phyloP scores from a whole-genome alignment of 2,888 invertebrate genomes.

The Amiota communis region DNA sequence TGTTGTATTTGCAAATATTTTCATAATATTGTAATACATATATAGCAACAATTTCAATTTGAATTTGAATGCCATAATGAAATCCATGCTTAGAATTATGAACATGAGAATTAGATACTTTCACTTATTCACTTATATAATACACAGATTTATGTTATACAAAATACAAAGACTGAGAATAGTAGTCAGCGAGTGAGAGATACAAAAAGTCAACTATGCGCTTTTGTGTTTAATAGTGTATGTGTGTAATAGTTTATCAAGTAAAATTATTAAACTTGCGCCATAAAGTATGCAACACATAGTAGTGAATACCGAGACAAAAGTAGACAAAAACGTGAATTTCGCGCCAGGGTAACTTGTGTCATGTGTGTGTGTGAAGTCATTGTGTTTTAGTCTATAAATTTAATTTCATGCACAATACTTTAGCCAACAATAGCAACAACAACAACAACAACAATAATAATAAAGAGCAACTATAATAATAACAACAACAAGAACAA shows the following conservation, averaged over 20 bases:
- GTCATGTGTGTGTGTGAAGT: not conserved
- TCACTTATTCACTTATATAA: not conserved
- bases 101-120: not conserved
- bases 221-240: constrained; percentile 26
- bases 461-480: not conserved
- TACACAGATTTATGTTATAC: constrained; percentile 26
- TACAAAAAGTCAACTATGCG: constrained; percentile 5
- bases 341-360: not conserved
- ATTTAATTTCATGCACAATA: constrained; percentile 44
- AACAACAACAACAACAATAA: not conserved
- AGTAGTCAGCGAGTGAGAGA: constrained; percentile 37
- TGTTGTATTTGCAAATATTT: constrained; percentile 47
- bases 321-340: not conserved
- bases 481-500: constrained; percentile 14
- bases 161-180: constrained; percentile 23
- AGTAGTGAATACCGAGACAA: constrained; percentile 2
- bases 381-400: constrained; percentile 46
- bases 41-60: constrained; percentile 55
- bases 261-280: constrained; percentile 31
- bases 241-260: constrained; percentile 28
- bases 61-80: constrained; percentile 60
- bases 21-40: constrained; percentile 40
- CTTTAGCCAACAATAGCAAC: not conserved
- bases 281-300: constrained; percentile 24
- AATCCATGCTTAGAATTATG: constrained; percentile 38